Evolutionary conservation across 2,113 vertebrate genomes (phyloP).

Genomic region (Leucosticte australis): DNA sequence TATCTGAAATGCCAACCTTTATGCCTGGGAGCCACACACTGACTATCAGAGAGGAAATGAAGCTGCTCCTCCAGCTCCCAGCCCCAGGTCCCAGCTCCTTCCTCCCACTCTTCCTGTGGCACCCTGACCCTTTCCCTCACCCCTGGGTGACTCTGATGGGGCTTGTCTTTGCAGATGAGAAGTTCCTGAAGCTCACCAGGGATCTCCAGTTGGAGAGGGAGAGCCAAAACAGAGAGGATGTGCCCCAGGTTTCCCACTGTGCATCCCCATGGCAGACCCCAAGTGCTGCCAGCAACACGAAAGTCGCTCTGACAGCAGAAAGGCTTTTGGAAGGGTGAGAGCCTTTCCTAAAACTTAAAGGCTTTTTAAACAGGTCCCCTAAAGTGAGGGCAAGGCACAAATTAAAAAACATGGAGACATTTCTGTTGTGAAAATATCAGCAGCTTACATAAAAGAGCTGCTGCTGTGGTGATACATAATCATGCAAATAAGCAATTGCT

Average conservation of each 20-base stretch:
- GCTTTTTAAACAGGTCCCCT: background rate
- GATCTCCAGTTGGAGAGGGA: accelerated
- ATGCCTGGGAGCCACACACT: background rate
- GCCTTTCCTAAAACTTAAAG: background rate
- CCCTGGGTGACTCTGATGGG: background rate
- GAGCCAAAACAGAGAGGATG: background rate
- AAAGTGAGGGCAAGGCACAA: background rate
- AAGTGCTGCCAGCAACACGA: background rate
- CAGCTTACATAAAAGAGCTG: background rate
- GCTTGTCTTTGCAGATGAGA: background rate
- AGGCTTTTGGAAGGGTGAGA: background rate
- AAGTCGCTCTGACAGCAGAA: background rate
- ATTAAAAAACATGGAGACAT: background rate
- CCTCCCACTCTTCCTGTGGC: background rate
- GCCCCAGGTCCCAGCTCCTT: background rate
- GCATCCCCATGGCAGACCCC: background rate
- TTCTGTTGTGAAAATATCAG: background rate
- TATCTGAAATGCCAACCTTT: background rate
- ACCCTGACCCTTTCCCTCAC: background rate
- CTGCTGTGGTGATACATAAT: background rate
- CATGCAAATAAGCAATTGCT: conserved; percentile 26
- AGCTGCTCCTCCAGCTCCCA: background rate
- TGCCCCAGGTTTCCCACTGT: background rate
- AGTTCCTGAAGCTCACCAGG: background rate
- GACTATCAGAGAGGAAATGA: background rate